Evolutionary conservation across 2,113 vertebrate species (phyloP).

Genomic region (Antennarius striatus): DNA sequence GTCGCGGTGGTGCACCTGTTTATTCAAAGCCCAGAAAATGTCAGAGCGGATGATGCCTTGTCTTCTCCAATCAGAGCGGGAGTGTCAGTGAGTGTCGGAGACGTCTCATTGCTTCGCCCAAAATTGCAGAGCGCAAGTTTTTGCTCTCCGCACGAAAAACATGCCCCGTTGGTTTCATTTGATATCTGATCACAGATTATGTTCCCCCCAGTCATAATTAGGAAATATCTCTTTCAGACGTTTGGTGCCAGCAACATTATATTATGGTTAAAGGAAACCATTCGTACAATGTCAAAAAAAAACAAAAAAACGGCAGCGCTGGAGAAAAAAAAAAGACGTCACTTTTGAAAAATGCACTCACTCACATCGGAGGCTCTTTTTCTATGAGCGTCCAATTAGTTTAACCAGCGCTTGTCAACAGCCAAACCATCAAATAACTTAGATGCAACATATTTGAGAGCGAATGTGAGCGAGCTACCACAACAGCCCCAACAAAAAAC

Average conservation of each 20-base stretch:
- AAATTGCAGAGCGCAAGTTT: slow-evolving; percentile 69
- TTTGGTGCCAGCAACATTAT: slow-evolving; percentile 56
- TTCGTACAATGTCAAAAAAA: slow-evolving; percentile 43
- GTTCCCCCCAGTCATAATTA: slow-evolving; percentile 69
- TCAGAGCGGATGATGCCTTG: slow-evolving; percentile 44
- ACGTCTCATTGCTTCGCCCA: slow-evolving; percentile 66
- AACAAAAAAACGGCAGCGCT: slow-evolving; percentile 15
- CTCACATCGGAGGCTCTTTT: slow-evolving; percentile 33
- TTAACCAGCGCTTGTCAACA: slow-evolving; percentile 61
- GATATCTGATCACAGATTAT: slow-evolving; percentile 75
- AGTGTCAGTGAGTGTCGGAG: slow-evolving; percentile 60
- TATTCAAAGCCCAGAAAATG: slow-evolving; percentile 57
- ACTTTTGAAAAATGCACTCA: slow-evolving; percentile 56
- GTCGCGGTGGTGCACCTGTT: slow-evolving; percentile 69
- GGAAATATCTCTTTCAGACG: slow-evolving; percentile 63
- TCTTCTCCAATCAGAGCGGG: slow-evolving; percentile 51
- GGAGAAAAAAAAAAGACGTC: slow-evolving; percentile 35
- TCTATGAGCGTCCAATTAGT: slow-evolving; percentile 45
- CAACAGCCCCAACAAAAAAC: slow-evolving; percentile 51
- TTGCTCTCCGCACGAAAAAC: slow-evolving; percentile 60
- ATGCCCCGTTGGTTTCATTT: slow-evolving; percentile 68
- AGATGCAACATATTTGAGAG: slow-evolving; percentile 61
- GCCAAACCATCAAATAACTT: slow-evolving; percentile 71
- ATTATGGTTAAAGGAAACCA: slow-evolving; percentile 69
- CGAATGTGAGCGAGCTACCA: slow-evolving; percentile 62